phyloP scores from a whole-genome alignment of 2,113 vertebrate genomes.

The Psilopogon haemacephalus region DNA sequence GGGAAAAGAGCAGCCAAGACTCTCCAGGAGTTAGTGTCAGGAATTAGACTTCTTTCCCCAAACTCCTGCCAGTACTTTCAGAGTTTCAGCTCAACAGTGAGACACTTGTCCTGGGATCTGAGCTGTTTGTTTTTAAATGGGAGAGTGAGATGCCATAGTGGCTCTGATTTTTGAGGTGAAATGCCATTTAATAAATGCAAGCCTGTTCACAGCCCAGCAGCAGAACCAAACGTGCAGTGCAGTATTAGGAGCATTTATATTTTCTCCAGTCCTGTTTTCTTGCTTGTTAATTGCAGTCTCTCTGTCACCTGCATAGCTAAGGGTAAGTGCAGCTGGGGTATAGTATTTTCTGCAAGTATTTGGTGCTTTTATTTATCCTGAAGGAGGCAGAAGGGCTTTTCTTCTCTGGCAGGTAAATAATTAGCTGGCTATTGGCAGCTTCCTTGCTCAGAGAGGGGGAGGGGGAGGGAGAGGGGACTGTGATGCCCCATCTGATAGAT shows the following conservation, averaged over 20 bases:
- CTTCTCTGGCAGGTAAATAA: conserved; percentile 30
- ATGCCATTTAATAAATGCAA: background rate
- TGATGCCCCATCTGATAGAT: background rate
- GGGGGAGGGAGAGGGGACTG: background rate
- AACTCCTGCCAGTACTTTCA: background rate
- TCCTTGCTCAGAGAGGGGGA: background rate
- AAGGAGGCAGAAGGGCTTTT: background rate
- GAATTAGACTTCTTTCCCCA: background rate
- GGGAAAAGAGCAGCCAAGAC: background rate
- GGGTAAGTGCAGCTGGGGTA: background rate
- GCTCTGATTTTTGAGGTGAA: conserved; percentile 9
- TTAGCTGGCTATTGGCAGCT: background rate
- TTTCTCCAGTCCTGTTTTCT: conserved; percentile 23
- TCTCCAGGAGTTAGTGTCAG: fast-evolving
- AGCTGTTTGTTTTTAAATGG: conserved; percentile 15
- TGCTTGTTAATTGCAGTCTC: background rate
- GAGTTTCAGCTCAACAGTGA: background rate
- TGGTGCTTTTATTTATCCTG: background rate
- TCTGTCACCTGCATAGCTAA: background rate
- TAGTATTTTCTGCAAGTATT: background rate
- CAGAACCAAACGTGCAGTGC: background rate
- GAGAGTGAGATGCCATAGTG: background rate
- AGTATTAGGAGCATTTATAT: background rate
- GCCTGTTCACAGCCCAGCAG: background rate
- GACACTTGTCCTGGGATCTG: background rate